These are phyloP conservation scores for Diarsia rubi DNA, from an alignment of 2,888 invertebrate genomes.

Conservation along the genomic window DNA sequence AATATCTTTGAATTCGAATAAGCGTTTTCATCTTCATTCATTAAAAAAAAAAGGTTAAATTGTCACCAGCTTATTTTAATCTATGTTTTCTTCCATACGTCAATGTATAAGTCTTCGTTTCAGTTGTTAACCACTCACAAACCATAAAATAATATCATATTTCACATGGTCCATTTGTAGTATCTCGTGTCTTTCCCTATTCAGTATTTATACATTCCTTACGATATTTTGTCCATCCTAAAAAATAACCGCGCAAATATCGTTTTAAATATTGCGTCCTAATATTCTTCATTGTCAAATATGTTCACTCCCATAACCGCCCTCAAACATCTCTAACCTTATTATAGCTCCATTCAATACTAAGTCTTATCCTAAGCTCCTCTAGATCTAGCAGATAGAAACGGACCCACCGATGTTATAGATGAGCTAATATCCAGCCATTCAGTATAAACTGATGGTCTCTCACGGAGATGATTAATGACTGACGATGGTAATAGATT, in stretches of 20 bases:
- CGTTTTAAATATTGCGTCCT: not conserved
- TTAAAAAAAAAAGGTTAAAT: not conserved
- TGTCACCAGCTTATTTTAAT: too few species aligned
- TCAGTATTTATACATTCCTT: not conserved
- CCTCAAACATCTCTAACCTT: not conserved
- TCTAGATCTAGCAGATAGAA: slow-evolving; percentile 13
- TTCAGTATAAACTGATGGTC: slow-evolving; percentile 49
- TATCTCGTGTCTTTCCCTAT: not conserved
- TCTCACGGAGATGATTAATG: slow-evolving; percentile 60
- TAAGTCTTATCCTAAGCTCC: slow-evolving; percentile 23
- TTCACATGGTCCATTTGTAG: not conserved
- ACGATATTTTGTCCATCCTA: not conserved
- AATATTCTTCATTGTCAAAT: not conserved
- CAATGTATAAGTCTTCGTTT: not conserved
- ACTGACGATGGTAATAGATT: slow-evolving; percentile 54
- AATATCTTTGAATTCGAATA: not conserved
- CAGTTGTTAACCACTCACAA: too few species aligned
- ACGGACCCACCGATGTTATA: slow-evolving; percentile 13
- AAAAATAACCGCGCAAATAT: not conserved
- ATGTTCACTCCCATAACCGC: not conserved
- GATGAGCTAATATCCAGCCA: slow-evolving; percentile 26
- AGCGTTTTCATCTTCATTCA: not conserved
- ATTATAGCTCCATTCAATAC: not conserved
- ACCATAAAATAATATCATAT: not conserved
- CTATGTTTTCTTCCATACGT: not conserved